A percentile compares a stretch with the other conserved stretches of the same genome.
phyloP scores from a whole-genome alignment of 2,888 invertebrate species.

The Lasioglossum malachurum region DNA sequence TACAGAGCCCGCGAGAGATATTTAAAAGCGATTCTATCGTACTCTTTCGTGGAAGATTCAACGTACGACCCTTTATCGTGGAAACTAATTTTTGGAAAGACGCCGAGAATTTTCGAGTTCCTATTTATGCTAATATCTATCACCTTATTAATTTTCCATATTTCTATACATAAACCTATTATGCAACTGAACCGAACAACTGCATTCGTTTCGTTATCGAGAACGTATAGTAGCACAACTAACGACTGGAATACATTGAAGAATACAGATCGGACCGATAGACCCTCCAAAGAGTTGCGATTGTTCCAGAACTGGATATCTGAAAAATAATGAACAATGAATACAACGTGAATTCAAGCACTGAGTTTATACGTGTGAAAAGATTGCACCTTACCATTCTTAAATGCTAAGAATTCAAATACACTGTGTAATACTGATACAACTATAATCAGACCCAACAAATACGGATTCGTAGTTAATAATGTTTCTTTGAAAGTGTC shows the following conservation, averaged over 20 bases:
- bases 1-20: slow-evolving; percentile 98
- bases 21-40: slow-evolving; percentile 97
- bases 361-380: neutral
- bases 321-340: slow-evolving; percentile 77
- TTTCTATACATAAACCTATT: slow-evolving; percentile 97
- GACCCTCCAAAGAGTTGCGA: slow-evolving; percentile 97
- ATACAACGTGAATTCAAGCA: slow-evolving; percentile 4
- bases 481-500: slow-evolving; percentile 97
- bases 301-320: slow-evolving; percentile 99
- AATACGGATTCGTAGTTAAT: slow-evolving; percentile 98
- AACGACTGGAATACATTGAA: slow-evolving; percentile 99
- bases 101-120: slow-evolving; percentile 90
- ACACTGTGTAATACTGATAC: slow-evolving; percentile 98
- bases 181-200: slow-evolving; percentile 97
- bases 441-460: slow-evolving; percentile 95
- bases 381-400: slow-evolving; percentile 90
- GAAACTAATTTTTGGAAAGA: slow-evolving; percentile 92
- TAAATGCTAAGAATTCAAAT: slow-evolving; percentile 99
- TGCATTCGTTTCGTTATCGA: slow-evolving; percentile 99
- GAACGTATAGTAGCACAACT: slow-evolving; percentile 97
- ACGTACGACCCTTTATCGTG: slow-evolving; percentile 99
- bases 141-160: slow-evolving; percentile 99
- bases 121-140: slow-evolving; percentile 93
- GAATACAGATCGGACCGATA: slow-evolving; percentile 99
- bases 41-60: slow-evolving; percentile 96